Conservation (phyloP, 2,888 invertebrate species). For the Glomeris marginata region DNA sequence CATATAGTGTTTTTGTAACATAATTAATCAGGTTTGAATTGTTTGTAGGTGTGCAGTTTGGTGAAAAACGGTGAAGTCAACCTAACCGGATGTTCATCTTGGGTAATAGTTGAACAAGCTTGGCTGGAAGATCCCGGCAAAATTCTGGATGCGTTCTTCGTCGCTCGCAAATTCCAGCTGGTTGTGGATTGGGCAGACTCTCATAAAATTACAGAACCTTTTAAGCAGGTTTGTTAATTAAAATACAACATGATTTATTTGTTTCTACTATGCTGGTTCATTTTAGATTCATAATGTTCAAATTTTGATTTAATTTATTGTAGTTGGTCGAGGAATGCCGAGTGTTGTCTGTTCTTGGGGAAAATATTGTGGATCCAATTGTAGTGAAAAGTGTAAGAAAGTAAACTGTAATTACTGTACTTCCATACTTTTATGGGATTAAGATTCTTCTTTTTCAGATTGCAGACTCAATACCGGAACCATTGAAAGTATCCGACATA, state of each 20-base stretch:
- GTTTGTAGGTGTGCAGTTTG: no score
- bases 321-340: conserved; percentile 1
- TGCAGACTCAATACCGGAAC: no score
- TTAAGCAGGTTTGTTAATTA: conserved; percentile 5
- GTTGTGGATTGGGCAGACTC: conserved; percentile 3
- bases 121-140: no score
- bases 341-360: neutral
- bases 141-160: no score
- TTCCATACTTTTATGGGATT: neutral
- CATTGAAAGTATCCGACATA: no score
- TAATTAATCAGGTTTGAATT: no score
- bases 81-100: neutral
- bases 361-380: neutral
- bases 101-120: neutral
- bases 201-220: conserved; percentile 2
- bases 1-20: no score
- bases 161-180: neutral
- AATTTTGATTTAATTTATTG: no score
- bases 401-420: neutral
- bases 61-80: no score
- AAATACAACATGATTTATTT: no score
- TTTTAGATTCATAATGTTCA: no score
- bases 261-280: no score
- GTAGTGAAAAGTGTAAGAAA: conserved; percentile 1
- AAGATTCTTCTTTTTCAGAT: neutral